Conservation (phyloP, 2,797 vertebrate species). For the Anguilla pacifica region DNA sequence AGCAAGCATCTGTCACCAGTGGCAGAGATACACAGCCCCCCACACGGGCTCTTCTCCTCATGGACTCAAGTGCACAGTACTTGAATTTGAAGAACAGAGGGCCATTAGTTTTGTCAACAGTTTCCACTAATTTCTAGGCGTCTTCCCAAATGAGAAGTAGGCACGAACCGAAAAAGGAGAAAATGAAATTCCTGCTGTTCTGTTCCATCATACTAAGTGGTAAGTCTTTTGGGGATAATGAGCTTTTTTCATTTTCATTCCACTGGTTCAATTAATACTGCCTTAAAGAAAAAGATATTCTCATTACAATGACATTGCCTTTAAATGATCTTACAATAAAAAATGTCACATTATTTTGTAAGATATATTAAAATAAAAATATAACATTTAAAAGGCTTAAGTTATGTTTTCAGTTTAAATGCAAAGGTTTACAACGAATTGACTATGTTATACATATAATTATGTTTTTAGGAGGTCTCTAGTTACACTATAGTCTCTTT, state of each 20-base stretch:
- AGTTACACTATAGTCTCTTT: not conserved
- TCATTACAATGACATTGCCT: not conserved
- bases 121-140: not conserved
- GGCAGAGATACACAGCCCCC: not conserved
- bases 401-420: not conserved
- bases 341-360: not conserved
- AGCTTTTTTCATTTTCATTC: not conserved
- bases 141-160: not conserved
- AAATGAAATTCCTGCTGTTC: constrained; percentile 29
- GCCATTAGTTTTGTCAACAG: not conserved
- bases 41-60: not conserved
- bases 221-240: constrained; percentile 26
- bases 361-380: not conserved
- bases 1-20: not conserved
- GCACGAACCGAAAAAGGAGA: constrained; percentile 25
- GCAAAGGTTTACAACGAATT: not conserved
- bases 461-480: not conserved
- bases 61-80: not conserved
- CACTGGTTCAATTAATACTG: not conserved
- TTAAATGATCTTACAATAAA: not conserved
- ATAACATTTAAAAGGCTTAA: not conserved
- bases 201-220: constrained; percentile 31
- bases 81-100: not conserved
- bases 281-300: not conserved
- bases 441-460: too few species aligned